These are phyloP conservation scores for Stomatorhinus walkeri DNA, from an alignment of 2,797 vertebrate genomes.

Conservation along the genomic window DNA sequence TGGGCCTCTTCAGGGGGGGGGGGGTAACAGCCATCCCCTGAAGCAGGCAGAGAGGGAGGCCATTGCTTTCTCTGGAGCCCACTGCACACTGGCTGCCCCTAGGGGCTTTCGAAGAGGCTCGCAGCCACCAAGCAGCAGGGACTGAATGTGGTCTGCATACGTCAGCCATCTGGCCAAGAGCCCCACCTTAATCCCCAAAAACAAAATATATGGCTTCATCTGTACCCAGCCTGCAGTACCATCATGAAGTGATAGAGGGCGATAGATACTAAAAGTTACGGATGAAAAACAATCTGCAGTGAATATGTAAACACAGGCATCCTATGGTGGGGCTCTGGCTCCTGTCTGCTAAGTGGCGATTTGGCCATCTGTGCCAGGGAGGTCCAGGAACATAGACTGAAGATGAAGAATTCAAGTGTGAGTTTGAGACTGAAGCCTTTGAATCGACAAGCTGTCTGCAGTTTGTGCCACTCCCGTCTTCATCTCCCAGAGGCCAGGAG, in stretches of 20 bases:
- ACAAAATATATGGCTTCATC: not conserved
- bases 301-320: not conserved
- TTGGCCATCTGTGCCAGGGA: not conserved
- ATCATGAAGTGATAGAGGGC: not conserved
- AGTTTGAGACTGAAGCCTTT: not conserved
- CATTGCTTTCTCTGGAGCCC: not conserved
- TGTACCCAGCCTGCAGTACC: not conserved
- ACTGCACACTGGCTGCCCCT: not conserved
- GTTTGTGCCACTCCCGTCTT: not conserved
- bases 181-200: not conserved
- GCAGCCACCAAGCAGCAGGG: not conserved
- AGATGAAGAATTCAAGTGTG: not conserved
- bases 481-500: not conserved
- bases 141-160: not conserved
- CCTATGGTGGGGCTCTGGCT: not conserved
- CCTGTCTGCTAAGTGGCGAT: not conserved
- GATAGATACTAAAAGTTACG: not conserved
- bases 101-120: not conserved
- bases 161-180: not conserved
- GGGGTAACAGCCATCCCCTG: not conserved
- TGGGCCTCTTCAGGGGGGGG: not conserved
- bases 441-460: not conserved
- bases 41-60: not conserved
- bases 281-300: not conserved
- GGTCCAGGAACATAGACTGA: not conserved